Percentiles rank a stretch among this genome's conserved stretches.
Evolutionary conservation across 2,888 invertebrate species (phyloP).

Genomic region (Leptarthrus brevirostris): DNA sequence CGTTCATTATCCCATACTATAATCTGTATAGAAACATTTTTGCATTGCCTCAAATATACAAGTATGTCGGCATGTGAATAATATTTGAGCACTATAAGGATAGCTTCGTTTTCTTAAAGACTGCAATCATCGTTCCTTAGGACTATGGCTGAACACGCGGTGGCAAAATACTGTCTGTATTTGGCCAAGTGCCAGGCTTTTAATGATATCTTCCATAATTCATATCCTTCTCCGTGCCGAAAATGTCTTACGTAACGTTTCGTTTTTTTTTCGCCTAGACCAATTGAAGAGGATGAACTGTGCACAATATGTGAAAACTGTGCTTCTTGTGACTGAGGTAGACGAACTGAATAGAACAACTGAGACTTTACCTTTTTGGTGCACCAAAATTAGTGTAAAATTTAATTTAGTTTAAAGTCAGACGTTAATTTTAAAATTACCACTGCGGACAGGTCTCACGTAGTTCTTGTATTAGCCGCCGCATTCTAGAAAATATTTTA

Average conservation of each 20-base stretch:
- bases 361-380: not conserved
- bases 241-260: slow-evolving; percentile 21
- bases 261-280: slow-evolving; percentile 15
- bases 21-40: slow-evolving; percentile 1
- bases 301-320: slow-evolving; percentile 16
- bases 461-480: not conserved
- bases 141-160: slow-evolving; percentile 30
- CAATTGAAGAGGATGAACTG: slow-evolving; percentile 24
- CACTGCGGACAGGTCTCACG: not conserved
- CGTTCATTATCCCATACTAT: not conserved
- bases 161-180: slow-evolving; percentile 36
- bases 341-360: not conserved
- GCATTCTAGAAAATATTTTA: not conserved
- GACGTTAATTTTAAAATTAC: slow-evolving; percentile 22
- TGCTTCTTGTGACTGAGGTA: slow-evolving; percentile 8
- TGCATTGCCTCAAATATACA: not conserved
- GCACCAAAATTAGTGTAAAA: slow-evolving; percentile 44
- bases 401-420: slow-evolving; percentile 35
- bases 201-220: slow-evolving; percentile 53
- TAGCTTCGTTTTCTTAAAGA: slow-evolving; percentile 45
- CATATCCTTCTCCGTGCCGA: slow-evolving; percentile 38
- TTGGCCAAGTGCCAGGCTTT: slow-evolving; percentile 51
- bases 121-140: slow-evolving; percentile 51
- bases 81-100: slow-evolving; percentile 32
- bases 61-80: slow-evolving; percentile 15